Conservation (phyloP, 2,888 invertebrate genomes). For the Adela reaumurella region DNA sequence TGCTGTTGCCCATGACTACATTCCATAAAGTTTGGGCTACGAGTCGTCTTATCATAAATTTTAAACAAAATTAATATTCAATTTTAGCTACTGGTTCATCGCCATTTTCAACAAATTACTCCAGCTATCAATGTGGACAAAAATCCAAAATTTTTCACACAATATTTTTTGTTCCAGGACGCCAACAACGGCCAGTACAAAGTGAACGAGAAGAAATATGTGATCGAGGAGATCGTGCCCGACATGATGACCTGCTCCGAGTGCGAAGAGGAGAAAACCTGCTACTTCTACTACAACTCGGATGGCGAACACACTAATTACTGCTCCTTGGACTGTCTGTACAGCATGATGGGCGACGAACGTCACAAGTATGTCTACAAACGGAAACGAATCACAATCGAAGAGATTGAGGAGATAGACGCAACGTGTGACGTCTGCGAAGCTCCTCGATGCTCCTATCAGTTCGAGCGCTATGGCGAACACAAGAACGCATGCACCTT, state of each 20-base stretch:
- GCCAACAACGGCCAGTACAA: no score
- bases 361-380: conserved; percentile 53
- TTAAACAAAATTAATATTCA: no score
- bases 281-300: conserved; percentile 43
- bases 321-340: conserved; percentile 52
- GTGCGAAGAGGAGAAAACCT: conserved; percentile 39
- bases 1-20: no score
- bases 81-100: no score
- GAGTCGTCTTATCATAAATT: no score
- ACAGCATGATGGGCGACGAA: conserved; percentile 51
- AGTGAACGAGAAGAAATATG: conserved; percentile 23
- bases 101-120: no score
- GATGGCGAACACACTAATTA: conserved; percentile 47
- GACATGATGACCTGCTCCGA: conserved; percentile 30
- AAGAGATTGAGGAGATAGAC: conserved; percentile 26
- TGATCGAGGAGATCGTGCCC: conserved; percentile 37
- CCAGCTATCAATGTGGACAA: no score
- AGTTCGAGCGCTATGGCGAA: conserved; percentile 49
- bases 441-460: conserved; percentile 40
- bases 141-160: conserved; percentile 17
- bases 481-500: conserved; percentile 52
- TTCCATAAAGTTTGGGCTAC: no score
- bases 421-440: conserved; percentile 47
- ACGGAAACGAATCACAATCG: conserved; percentile 47
- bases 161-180: conserved; percentile 16